phyloP scores from a whole-genome alignment of 2,888 invertebrate genomes.

The Dynastes maya region DNA sequence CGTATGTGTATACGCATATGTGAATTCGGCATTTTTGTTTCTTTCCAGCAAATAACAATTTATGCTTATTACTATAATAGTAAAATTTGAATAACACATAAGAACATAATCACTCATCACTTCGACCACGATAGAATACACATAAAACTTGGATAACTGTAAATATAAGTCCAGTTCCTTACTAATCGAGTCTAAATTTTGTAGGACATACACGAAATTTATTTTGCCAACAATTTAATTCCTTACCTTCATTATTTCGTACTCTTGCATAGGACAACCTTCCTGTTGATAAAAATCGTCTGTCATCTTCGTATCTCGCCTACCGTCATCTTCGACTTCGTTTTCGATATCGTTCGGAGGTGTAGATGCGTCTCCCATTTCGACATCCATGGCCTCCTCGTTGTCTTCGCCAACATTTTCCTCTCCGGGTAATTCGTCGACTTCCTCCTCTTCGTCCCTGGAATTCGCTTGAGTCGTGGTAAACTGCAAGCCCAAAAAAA shows the following conservation, averaged over 20 bases:
- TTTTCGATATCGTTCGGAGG: slow-evolving; percentile 62
- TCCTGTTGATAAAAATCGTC: slow-evolving; percentile 68
- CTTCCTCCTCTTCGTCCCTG: slow-evolving; percentile 12
- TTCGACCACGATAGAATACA: too few species aligned
- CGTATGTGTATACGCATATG: too few species aligned
- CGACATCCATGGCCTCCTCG: slow-evolving; percentile 17
- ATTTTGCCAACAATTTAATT: too few species aligned
- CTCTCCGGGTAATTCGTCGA: slow-evolving; percentile 13
- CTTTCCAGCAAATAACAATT: too few species aligned
- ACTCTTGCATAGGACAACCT: slow-evolving; percentile 78
- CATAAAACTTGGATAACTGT: too few species aligned
- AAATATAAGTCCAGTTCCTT: too few species aligned
- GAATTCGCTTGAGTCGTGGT: slow-evolving; percentile 18
- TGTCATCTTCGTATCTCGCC: slow-evolving; percentile 60
- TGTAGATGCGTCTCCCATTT: slow-evolving; percentile 37
- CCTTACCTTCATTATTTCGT: slow-evolving; percentile 80
- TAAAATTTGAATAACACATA: too few species aligned
- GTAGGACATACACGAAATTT: too few species aligned
- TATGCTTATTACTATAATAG: too few species aligned
- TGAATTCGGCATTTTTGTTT: too few species aligned
- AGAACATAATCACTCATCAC: too few species aligned
- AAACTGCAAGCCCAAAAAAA: slow-evolving; percentile 31
- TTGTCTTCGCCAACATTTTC: slow-evolving; percentile 26
- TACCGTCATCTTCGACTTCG: slow-evolving; percentile 64
- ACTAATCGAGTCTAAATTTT: too few species aligned